Conservation (phyloP, 1,140 invertebrate genomes). For the Drosophila kepulauana region DNA sequence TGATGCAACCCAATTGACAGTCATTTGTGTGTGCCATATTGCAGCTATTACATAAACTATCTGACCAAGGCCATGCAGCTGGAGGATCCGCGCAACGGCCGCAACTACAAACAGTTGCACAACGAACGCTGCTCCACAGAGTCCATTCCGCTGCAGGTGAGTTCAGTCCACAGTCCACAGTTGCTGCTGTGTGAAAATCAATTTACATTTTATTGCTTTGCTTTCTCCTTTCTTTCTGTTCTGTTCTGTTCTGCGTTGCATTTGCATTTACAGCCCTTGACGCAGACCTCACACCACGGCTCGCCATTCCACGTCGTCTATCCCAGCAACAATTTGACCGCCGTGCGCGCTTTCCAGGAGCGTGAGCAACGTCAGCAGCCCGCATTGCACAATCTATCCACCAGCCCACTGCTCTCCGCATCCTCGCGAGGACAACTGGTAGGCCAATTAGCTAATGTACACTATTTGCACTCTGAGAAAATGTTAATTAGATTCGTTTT, state of each 20-base stretch:
- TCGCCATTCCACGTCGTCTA: slow-evolving; percentile 84
- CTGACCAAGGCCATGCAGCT: slow-evolving; percentile 89
- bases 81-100: slow-evolving; percentile 87
- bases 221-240: slow-evolving; percentile 8
- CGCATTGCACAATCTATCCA: slow-evolving; percentile 77
- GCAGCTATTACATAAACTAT: slow-evolving; percentile 92
- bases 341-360: slow-evolving; percentile 82
- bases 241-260: slow-evolving; percentile 2
- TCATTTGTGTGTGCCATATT: slow-evolving; percentile 67
- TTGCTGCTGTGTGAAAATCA: neutral
- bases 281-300: slow-evolving; percentile 68
- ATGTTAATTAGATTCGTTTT: too few species aligned
- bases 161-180: neutral
- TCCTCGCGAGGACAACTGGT: slow-evolving; percentile 78
- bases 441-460: slow-evolving; percentile 2
- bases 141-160: slow-evolving; percentile 87
- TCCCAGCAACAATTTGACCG: slow-evolving; percentile 81
- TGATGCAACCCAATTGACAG: slow-evolving; percentile 33
- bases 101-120: slow-evolving; percentile 86
- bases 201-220: neutral
- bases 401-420: slow-evolving; percentile 78
- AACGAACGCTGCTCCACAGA: slow-evolving; percentile 86
- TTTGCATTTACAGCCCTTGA: slow-evolving; percentile 49
- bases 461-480: neutral
- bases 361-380: slow-evolving; percentile 58